Evolutionary conservation across 2,888 invertebrate species (phyloP), one percentile per base, ranked within the genome.

Genomic region (Tholera decimalis): DNA sequence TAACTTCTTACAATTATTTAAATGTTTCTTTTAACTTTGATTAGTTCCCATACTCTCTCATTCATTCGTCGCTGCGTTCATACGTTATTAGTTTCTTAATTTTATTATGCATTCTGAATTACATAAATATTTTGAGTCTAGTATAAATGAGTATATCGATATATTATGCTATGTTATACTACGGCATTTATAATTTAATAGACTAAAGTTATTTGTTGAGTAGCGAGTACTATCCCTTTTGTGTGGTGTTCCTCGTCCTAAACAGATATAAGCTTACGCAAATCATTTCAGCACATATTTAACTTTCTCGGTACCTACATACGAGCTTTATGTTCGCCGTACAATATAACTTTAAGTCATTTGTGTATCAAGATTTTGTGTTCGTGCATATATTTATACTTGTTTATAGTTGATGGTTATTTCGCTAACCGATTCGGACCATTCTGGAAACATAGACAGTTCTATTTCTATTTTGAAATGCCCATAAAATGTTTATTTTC

Each of bases 201-300:
- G 20, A 15, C 15, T 47, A 22, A 20, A 22, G 39, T 53, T 78
- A 78, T 68, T 74, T 64, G 49, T 39, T 22, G 55, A 70, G 59
- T 62, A 58, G 59, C 77, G 54, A 22, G 24, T 57, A 50, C 43
- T 53, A 54, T 62, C 46, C 71, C 54, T 47, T 63, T 58, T 82
- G 68, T 72, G 56, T 58, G 80, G 68, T 72, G 56, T 54, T 55
- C 28, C 35, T 56, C 49, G 69, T 80, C 79, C 79, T 80, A 80
- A 83, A 83, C 83, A 83, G 83, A 80, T 73, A 80, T 15, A 46
- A 70, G 68, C 72, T 68, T 60, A 70, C 57, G 43, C 56, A 77
- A 83, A 83, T 77, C 65, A 80, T 67, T 80, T 73, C 18, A 63
- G 68, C 46, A 83, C 57, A 83, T 83, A 77, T 80, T 80, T 83